These are phyloP conservation scores for Drosophila sp. DNA, from an alignment of 1,140 invertebrate species.

Conservation along the genomic window DNA sequence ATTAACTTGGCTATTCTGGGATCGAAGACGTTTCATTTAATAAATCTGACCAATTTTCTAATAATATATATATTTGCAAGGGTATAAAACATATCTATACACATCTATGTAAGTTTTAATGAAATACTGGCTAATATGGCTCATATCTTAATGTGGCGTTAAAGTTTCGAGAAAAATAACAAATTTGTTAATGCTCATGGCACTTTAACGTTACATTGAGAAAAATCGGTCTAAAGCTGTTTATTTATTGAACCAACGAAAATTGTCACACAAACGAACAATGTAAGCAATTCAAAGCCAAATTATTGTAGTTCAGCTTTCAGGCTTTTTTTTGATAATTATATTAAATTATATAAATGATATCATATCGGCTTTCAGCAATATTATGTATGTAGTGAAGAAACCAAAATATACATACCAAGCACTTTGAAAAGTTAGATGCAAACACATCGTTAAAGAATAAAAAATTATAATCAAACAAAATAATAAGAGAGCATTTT, in stretches of 20 bases:
- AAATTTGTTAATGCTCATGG: not conserved
- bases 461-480: conserved; percentile 55
- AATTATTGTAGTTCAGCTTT: conserved; percentile 46
- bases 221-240: not conserved
- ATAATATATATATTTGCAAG: not conserved
- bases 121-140: not conserved
- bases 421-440: conserved; percentile 62
- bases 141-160: not conserved
- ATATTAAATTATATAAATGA: conserved; percentile 30
- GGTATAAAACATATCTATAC: not conserved
- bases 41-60: not conserved
- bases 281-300: conserved; percentile 41
- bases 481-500: conserved; percentile 3
- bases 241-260: conserved; percentile 20
- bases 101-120: conserved; percentile 2
- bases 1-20: too few species aligned
- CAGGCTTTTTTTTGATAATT: conserved; percentile 43
- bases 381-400: not conserved
- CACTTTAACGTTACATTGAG: not conserved
- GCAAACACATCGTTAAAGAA: conserved; percentile 65
- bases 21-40: too few species aligned
- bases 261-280: conserved; percentile 56
- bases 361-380: conserved; percentile 66
- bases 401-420: conserved; percentile 43
- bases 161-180: not conserved